These are phyloP conservation scores for Dynastes grantii DNA, from an alignment of 2,888 invertebrate species.

Conservation along the genomic window DNA sequence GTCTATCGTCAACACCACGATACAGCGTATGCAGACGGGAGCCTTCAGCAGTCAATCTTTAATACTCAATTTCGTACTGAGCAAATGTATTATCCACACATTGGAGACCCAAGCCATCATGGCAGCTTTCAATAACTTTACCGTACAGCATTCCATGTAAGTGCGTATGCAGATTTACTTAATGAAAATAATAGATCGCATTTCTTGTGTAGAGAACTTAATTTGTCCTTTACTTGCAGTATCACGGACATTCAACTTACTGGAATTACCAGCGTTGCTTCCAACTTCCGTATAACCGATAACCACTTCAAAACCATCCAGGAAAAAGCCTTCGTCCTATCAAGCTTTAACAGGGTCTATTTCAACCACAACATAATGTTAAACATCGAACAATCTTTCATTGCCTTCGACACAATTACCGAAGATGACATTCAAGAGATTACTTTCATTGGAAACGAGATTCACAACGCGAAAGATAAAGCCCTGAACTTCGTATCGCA, in stretches of 20 bases:
- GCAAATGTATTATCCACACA: constrained; percentile 74
- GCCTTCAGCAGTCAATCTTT: constrained; percentile 78
- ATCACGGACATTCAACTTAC: constrained; percentile 76
- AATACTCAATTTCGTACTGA: constrained; percentile 76
- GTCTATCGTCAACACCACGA: constrained; percentile 76
- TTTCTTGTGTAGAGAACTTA: no score
- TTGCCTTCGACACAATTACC: constrained; percentile 63
- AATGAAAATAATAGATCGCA: no score
- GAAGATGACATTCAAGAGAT: constrained; percentile 66
- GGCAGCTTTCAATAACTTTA: constrained; percentile 78
- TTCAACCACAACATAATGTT: constrained; percentile 80
- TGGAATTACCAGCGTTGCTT: constrained; percentile 78
- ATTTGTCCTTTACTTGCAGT: constrained; percentile 70
- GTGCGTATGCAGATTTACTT: constrained; percentile 47
- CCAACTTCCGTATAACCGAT: constrained; percentile 74
- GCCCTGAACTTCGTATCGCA: constrained; percentile 77
- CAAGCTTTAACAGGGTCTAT: constrained; percentile 77
- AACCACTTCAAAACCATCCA: constrained; percentile 77
- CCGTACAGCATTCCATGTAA: constrained; percentile 78
- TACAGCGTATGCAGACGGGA: constrained; percentile 75
- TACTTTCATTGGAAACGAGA: constrained; percentile 75
- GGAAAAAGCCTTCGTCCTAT: constrained; percentile 76
- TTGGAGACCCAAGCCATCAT: constrained; percentile 76
- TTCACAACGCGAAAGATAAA: constrained; percentile 70
- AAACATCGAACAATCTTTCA: constrained; percentile 71